phyloP scores from a whole-genome alignment of 2,888 invertebrate genomes.

The Chrysotoxum bicinctum region DNA sequence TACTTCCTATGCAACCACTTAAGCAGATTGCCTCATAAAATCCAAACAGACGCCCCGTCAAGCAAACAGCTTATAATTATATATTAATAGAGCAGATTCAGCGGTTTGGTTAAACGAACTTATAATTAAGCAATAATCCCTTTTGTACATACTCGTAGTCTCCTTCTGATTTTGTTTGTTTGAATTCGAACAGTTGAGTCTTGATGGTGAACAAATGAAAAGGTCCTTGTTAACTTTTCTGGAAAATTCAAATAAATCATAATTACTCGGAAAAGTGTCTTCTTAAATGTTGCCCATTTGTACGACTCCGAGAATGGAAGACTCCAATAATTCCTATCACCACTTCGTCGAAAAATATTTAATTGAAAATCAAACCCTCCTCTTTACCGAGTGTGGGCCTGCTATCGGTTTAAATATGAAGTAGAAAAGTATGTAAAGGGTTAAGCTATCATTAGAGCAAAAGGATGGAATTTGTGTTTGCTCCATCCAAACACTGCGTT shows the following conservation, averaged over 20 bases:
- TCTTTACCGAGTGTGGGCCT: neutral
- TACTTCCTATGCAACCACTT: neutral
- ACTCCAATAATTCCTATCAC: conserved; percentile 43
- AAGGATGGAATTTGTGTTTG: conserved; percentile 22
- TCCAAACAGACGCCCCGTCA: neutral
- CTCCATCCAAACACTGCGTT: conserved; percentile 32
- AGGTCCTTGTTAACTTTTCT: conserved; percentile 3
- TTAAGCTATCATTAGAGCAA: neutral
- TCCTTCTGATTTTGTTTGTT: conserved; percentile 1
- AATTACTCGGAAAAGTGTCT: conserved; percentile 12
- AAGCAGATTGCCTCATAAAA: neutral
- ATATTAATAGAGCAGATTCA: conserved; percentile 44
- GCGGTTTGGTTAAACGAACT: conserved; percentile 18
- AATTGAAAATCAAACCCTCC: conserved; percentile 53
- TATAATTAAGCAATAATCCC: conserved; percentile 57
- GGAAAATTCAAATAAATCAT: conserved; percentile 53
- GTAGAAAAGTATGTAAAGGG: too few relatives aligned
- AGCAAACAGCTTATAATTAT: conserved; percentile 25
- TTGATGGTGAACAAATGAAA: neutral
- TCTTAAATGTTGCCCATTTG: neutral
- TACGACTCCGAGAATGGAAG: neutral
- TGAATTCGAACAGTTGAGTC: neutral
- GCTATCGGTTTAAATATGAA: neutral
- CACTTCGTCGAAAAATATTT: conserved; percentile 26
- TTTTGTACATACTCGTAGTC: conserved; percentile 35